Evolutionary conservation across 2,113 vertebrate genomes (phyloP), one percentile per base, ranked within the genome.

Genomic region (Callipepla squamata): DNA sequence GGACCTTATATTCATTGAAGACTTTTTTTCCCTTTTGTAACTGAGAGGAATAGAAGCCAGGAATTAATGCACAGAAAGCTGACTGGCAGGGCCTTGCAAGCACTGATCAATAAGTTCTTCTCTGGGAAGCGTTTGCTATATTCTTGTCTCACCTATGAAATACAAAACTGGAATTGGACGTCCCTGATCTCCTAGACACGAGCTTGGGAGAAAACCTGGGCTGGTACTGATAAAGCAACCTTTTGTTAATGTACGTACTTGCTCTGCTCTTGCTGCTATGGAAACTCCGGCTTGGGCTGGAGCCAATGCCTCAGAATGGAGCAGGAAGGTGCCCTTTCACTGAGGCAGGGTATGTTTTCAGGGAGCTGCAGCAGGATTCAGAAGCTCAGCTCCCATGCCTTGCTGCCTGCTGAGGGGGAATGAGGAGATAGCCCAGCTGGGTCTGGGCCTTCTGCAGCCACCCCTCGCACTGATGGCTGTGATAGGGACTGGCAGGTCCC

Each of bases 221-320:
- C 65, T n/a, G 25, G 28, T 87, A 74, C 84, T 67, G 91, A 93
- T 95, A 92, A 92, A 94, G 9, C 80, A 72, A 8, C 63, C 80
- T 92, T 85, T 83, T 94, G 70, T 94, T 91, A 70, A 57, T 8
- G 45, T 50, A 21, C 0, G 0, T 57, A 18, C 65, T 80, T 2
- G 4, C 17, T 87, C 67, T 65, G 76, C 69, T 90, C 53, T 61
- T 80, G 88, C 80, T 94, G 82, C 88, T 81, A 28, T 93, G 74
- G 94, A 69, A 91, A 69, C 84, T 38, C 1, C 4, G 89, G 74
- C 57, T 69, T 94, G 78, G 58, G 23, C 47, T 74, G 42, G 47
- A 94, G 79, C 79, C 84, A 47, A 61, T 1, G n/a, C 83, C 69
- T 50, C 38, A 25, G 36, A 82, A 28, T 18, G 50, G 68, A 50